Percentiles rank a stretch among this genome's conserved stretches.
These are phyloP conservation scores for Bradypus variegatus DNA, from an alignment of 2,797 vertebrate species.

Conservation along the genomic window DNA sequence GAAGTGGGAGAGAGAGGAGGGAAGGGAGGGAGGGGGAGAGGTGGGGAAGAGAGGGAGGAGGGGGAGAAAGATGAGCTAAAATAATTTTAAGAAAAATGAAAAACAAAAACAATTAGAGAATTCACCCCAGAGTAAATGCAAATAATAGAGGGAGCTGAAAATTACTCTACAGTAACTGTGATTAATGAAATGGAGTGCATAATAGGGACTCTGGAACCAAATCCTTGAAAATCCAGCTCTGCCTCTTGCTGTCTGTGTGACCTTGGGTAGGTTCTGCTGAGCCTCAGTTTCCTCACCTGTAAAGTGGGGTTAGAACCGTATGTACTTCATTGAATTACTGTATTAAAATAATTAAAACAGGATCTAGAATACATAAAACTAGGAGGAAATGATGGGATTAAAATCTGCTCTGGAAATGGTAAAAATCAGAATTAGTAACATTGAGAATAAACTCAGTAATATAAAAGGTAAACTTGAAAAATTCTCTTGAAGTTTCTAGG, in stretches of 20 bases:
- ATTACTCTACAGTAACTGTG: not conserved
- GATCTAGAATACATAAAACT: not conserved
- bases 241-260: too few species aligned
- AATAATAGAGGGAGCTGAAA: not conserved
- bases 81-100: not conserved
- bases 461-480: not conserved
- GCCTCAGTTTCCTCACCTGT: too few species aligned
- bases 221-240: not conserved
- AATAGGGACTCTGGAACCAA: not conserved
- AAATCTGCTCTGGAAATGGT: not conserved
- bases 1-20: too few species aligned
- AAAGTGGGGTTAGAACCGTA: too few species aligned
- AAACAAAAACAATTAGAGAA: not conserved
- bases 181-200: not conserved
- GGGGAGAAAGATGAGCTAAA: not conserved
- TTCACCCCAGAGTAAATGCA: too few species aligned
- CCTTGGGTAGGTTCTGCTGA: too few species aligned
- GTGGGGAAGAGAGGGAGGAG: too few species aligned
- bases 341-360: not conserved
- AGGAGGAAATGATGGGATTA: not conserved
- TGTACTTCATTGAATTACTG: not conserved
- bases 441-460: not conserved
- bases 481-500: not conserved
- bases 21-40: not conserved
- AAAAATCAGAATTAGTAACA: not conserved